These are phyloP conservation scores for Myoxocephalus aenaeus DNA, from an alignment of 2,797 vertebrate species.

Conservation along the genomic window DNA sequence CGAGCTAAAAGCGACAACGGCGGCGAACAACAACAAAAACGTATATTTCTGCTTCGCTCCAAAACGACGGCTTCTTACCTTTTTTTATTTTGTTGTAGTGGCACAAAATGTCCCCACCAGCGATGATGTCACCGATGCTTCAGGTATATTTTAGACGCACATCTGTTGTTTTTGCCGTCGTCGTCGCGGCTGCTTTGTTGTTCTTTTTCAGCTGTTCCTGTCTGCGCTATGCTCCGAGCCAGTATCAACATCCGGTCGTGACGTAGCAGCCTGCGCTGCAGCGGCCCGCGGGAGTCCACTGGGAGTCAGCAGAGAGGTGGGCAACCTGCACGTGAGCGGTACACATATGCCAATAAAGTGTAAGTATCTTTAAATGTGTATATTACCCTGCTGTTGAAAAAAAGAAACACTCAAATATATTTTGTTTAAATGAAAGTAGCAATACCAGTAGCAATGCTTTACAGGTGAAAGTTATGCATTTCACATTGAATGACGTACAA, in stretches of 20 bases:
- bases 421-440: too few species aligned
- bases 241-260: constrained; percentile 81
- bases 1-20: constrained; percentile 59
- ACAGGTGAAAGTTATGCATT: not conserved
- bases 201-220: constrained; percentile 83
- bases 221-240: constrained; percentile 32
- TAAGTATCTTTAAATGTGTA: too few species aligned
- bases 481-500: not conserved
- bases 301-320: constrained; percentile 56
- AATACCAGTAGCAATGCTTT: not conserved
- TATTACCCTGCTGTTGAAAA: too few species aligned
- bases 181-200: constrained; percentile 75
- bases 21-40: constrained; percentile 34
- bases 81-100: not conserved
- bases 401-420: too few species aligned
- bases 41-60: not conserved
- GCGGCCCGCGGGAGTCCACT: not conserved
- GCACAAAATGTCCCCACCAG: not conserved
- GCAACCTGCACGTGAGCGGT: not conserved
- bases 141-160: not conserved
- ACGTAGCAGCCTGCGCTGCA: constrained; percentile 18
- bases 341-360: not conserved
- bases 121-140: constrained; percentile 43
- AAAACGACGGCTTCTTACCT: constrained; percentile 43
- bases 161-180: constrained; percentile 45